Conservation (phyloP, 2,113 vertebrate species). For the Galbula dea region DNA sequence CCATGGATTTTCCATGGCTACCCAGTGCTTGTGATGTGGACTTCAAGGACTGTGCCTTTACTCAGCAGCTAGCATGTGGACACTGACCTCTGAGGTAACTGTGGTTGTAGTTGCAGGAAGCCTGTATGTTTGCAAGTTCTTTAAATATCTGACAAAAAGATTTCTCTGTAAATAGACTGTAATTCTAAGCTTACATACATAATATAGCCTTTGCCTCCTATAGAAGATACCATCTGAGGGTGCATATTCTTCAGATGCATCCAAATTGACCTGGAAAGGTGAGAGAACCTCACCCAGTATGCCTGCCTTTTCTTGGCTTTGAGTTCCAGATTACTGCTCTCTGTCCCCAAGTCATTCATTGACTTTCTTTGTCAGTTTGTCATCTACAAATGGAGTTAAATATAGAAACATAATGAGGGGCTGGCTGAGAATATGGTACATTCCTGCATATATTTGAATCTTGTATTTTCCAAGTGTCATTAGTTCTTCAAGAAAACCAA, state of each 20-base stretch:
- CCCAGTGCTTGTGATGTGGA: background rate
- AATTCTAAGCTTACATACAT: background rate
- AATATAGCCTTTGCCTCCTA: background rate
- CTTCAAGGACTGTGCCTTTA: background rate
- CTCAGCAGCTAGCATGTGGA: background rate
- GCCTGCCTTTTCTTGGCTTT: background rate
- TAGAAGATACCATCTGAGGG: background rate
- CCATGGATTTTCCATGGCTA: background rate
- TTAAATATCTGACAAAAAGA: background rate
- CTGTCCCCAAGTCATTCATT: background rate
- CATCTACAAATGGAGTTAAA: conserved; percentile 30
- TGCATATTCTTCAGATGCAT: background rate
- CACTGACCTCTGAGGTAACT: background rate
- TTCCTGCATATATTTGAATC: conserved; percentile 29
- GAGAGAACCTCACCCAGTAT: background rate
- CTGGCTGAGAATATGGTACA: background rate
- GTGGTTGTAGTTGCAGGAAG: background rate
- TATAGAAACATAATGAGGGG: background rate
- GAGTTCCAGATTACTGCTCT: background rate
- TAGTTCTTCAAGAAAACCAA: background rate
- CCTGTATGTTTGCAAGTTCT: background rate
- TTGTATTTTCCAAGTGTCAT: background rate
- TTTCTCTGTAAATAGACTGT: background rate
- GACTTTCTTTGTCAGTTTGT: conserved; percentile 13
- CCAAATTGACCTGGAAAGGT: background rate